Evolutionary conservation across 64 coral and sea anemone genomes (phyloP).

Genomic region (Actinia tenebrosa): DNA sequence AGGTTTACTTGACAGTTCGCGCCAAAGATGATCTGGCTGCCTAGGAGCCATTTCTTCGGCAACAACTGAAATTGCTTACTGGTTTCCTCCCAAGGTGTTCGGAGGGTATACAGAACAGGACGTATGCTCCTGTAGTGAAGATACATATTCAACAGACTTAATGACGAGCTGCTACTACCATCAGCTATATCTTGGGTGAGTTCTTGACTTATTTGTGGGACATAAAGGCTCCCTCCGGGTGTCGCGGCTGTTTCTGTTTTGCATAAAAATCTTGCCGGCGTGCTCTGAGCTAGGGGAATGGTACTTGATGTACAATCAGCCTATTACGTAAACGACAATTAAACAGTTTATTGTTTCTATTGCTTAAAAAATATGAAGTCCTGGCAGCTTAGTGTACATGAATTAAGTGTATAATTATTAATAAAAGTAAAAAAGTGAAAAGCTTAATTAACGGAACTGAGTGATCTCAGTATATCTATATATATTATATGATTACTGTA

Average conservation of each 20-base stretch:
- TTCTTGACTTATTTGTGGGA: neutral
- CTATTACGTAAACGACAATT: neutral
- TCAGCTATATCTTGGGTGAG: neutral
- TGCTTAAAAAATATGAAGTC: too few species aligned
- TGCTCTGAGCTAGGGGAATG: neutral
- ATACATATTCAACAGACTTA: constrained; percentile 26
- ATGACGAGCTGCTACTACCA: neutral
- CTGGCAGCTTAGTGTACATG: too few species aligned
- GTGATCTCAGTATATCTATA: too few species aligned
- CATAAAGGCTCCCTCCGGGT: neutral
- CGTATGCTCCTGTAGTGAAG: constrained; percentile 35
- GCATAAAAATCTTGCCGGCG: neutral
- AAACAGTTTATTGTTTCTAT: neutral
- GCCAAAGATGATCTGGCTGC: constrained; percentile 15
- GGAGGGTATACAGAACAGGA: constrained; percentile 16
- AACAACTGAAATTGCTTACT: constrained; percentile 39
- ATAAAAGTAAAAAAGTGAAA: too few species aligned
- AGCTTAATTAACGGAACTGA: too few species aligned
- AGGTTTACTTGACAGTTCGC: neutral
- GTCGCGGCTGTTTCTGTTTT: neutral
- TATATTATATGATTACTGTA: too few species aligned
- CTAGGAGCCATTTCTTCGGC: constrained; percentile 19
- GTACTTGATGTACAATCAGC: neutral
- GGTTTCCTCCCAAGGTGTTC: constrained; percentile 16
- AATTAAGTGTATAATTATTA: too few species aligned